Evolutionary conservation across 1,140 invertebrate species (phyloP), one percentile per base, ranked within the genome.

Genomic region (Harpegnathos saltator): DNA sequence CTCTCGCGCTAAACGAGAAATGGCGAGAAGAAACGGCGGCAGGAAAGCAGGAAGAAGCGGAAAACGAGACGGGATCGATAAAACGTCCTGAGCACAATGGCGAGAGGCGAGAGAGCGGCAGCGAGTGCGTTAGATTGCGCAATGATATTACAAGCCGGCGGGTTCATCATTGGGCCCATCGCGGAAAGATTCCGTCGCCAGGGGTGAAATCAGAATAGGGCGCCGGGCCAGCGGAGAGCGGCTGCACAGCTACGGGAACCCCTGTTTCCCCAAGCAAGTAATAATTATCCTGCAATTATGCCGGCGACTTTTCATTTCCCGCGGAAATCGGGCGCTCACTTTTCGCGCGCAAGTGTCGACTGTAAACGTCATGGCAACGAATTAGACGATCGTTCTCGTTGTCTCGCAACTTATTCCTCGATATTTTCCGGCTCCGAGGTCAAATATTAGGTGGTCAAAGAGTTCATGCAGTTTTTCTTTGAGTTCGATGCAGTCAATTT

Each of bases 81-180:
- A 83, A 71, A 90, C 85, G 84, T 91, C 85, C 78, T 44, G 71
- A 81, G 74, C 73, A 91, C 89, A 92, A 91, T 91, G 68, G 85
- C 85, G 82, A 85, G 58, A 83, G 85, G 84, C 86, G 52, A 44
- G 52, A 44, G 52, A 88, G 85, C 63, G 63, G 38, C 61, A 48
- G 61, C 80, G 62, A 83, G 81, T 89, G 87, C 85, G 88, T 92
- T 88, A 85, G 85, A 90, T 87, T 85, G 89, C 84, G 85, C 87
- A 87, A 83, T 80, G 84, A 87, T 89, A 89, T 89, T 89, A 85
- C 83, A 73, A 85, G 82, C 75, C 38, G 48, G 66, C 78, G 82
- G 68, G 82, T 83, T 83, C 63, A 68, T 87, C 88, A 89, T 91
- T 91, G 91, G 87, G 72, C 82, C 29, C 72, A 68, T 78, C 82